Evolutionary conservation across 2,888 invertebrate genomes (phyloP).

Genomic region (Watsonalla cultraria): DNA sequence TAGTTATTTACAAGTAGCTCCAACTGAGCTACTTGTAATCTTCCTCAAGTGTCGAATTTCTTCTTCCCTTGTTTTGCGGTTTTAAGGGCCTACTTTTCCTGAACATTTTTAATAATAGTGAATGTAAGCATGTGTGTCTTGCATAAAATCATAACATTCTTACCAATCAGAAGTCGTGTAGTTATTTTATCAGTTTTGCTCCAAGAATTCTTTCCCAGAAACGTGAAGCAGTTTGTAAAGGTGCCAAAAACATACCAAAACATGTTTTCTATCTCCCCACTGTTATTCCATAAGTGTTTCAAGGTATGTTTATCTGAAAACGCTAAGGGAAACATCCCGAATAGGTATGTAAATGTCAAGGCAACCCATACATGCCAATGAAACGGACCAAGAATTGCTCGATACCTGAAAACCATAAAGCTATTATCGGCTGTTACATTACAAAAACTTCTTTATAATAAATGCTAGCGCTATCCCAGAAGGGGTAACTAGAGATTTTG

Average conservation of each 20-base stretch:
- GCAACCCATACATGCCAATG: conserved; percentile 90
- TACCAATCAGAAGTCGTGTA: conserved; percentile 85
- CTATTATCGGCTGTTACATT: neutral
- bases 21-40: too few species aligned
- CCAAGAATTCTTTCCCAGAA: conserved; percentile 84
- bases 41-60: too few species aligned
- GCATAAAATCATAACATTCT: too few species aligned
- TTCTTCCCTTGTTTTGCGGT: too few species aligned
- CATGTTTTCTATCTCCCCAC: conserved; percentile 88
- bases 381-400: conserved; percentile 90
- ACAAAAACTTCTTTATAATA: neutral
- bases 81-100: too few species aligned
- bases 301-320: conserved; percentile 85
- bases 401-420: conserved; percentile 75
- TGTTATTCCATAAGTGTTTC: conserved; percentile 81
- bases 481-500: too few species aligned
- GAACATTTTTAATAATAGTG: too few species aligned
- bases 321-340: conserved; percentile 86
- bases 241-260: conserved; percentile 93
- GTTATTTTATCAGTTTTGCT: conserved; percentile 83
- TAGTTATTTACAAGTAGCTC: too few species aligned
- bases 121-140: too few species aligned
- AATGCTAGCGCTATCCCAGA: neutral
- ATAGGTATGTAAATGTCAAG: conserved; percentile 83
- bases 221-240: conserved; percentile 89